Evolutionary conservation across 2,113 vertebrate genomes (phyloP), one percentile per base, ranked within the genome.

Genomic region (Cryptotis parvus): DNA sequence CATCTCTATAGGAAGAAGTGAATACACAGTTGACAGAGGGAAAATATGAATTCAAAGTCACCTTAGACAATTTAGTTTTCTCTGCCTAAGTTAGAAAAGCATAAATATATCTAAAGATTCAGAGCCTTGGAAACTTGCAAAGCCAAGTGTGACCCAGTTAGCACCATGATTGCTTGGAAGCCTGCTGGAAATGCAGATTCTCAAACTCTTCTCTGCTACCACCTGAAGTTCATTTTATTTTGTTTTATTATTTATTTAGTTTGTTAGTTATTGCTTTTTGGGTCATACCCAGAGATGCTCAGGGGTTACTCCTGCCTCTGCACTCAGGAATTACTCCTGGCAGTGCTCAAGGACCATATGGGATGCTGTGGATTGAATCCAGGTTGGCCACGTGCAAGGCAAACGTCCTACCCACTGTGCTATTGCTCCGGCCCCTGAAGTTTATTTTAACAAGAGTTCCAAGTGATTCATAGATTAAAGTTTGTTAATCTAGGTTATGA

Each of bases 51-150:
- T 84, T 69, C 77, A 70, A 63, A 85, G 80, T 43, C 43, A 72
- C 72, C 72, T 27, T 61, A 70, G 84, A 43, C 26, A 87, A 31
- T 9, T 76, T 26, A 31, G 33, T 20, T 26, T n/a, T 37, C 14
- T 85, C 63, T 68, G 33, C 35, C 78, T 87, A 69, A 87, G 52
- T 37, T n/a, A 33, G 55, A 63, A 91, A 87, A 80, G 45, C 66
- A 33, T 70, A 63, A 73, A 41, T 29, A 12, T 69, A 1, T 29
- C 58, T 45, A 55, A 74, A n/a, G 35, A 69, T 12, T 66, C 66
- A 35, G 0, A 74, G 27, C 18, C 31, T 49, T 58, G 65, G 74
- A 84, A 74, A 15, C 15, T 65, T 58, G 11, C 20, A 58, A 43
- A 88, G n/a, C 70, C 49, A 27, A 84, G 26, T 45, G 41, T 70